phyloP scores from a whole-genome alignment of 2,113 vertebrate genomes.

The Dipodomys merriami region DNA sequence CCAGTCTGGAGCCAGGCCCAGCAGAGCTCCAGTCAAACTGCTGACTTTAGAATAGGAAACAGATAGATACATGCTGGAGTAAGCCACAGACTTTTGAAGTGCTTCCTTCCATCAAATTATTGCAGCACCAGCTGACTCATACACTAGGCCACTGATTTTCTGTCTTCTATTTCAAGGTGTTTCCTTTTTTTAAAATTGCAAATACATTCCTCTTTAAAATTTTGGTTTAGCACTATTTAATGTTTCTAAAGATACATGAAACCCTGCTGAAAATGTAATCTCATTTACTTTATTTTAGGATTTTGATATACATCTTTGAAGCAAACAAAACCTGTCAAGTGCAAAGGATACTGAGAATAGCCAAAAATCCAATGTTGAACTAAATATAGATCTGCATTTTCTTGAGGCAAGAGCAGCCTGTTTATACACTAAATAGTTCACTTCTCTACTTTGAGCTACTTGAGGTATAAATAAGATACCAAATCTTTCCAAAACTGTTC shows the following conservation, averaged over 20 bases:
- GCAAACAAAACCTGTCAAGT: constrained; percentile 31
- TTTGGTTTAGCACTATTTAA: background rate
- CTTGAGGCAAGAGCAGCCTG: background rate
- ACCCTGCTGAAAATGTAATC: constrained; percentile 13
- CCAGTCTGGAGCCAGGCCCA: background rate
- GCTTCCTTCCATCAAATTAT: background rate
- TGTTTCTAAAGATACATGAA: constrained; percentile 31
- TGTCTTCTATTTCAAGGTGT: background rate
- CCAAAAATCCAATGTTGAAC: background rate
- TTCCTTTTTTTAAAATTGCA: constrained; percentile 13
- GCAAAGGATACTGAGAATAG: constrained; percentile 18
- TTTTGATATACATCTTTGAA: background rate
- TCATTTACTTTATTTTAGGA: constrained; percentile 38
- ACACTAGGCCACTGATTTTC: background rate
- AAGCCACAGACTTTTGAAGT: background rate
- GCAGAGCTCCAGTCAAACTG: background rate
- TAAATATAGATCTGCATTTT: background rate
- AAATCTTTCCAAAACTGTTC: background rate
- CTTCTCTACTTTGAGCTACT: background rate
- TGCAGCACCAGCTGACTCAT: constrained; percentile 1
- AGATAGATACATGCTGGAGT: background rate
- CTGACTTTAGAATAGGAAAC: background rate
- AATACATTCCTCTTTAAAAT: constrained; percentile 33
- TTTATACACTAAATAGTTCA: background rate
- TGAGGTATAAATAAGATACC: background rate